Conservation (phyloP, 2,113 vertebrate species). For the Nothoprocta pentlandii region DNA sequence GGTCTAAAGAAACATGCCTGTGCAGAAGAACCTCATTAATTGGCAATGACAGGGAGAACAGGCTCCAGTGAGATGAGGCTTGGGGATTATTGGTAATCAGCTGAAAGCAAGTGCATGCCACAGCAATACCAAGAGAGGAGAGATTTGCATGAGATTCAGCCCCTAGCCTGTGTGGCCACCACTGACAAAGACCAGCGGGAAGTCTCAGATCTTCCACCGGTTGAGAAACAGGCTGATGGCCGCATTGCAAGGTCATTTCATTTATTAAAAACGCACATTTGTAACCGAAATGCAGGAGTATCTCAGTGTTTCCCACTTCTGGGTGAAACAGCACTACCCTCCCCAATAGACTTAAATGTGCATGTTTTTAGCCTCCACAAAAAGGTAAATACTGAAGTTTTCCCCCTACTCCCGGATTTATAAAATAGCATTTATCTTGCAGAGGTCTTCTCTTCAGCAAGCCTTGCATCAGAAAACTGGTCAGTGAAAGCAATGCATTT, state of each 20-base stretch:
- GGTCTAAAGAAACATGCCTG: not conserved
- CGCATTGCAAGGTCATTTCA: accelerated
- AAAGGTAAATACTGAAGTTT: not conserved
- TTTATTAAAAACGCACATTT: not conserved
- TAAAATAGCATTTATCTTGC: not conserved
- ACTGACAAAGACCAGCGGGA: not conserved
- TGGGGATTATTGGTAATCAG: not conserved
- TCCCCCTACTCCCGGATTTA: not conserved
- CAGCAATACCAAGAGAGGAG: not conserved
- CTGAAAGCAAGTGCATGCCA: not conserved
- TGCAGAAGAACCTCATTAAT: not conserved
- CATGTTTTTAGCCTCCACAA: not conserved
- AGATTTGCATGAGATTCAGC: not conserved
- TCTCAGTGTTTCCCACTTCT: not conserved
- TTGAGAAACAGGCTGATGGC: not conserved
- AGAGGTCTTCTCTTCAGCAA: not conserved
- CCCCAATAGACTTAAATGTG: not conserved
- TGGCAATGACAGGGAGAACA: not conserved
- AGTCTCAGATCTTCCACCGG: not conserved
- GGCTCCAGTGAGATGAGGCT: not conserved
- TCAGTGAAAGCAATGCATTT: not conserved
- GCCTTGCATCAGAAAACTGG: not conserved
- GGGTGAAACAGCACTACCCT: not conserved
- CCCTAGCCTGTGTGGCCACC: not conserved
- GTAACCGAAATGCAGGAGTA: not conserved